Conservation (phyloP, 2,888 invertebrate species). For the Thera obeliscata region DNA sequence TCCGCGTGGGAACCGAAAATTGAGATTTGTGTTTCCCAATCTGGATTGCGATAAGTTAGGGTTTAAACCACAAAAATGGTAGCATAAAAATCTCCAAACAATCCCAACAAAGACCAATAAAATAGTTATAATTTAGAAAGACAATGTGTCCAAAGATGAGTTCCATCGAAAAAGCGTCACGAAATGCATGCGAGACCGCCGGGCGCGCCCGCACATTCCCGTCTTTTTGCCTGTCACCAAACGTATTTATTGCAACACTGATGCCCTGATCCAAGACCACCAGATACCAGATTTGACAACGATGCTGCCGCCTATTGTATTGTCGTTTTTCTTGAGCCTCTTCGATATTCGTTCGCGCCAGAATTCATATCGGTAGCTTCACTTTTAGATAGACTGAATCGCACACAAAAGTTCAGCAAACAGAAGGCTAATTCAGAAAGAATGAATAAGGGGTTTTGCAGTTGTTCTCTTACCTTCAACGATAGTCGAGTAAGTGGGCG, state of each 20-base stretch:
- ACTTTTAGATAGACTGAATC: slow-evolving; percentile 34
- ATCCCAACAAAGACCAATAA: slow-evolving; percentile 42
- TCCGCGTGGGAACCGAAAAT: not conserved
- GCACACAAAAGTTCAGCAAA: too few species aligned
- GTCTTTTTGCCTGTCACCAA: slow-evolving; percentile 72
- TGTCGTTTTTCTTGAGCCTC: slow-evolving; percentile 58
- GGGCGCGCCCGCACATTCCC: slow-evolving; percentile 71
- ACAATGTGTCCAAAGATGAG: slow-evolving; percentile 62
- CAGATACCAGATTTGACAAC: slow-evolving; percentile 75
- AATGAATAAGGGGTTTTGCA: not conserved
- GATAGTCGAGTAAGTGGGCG: too few species aligned
- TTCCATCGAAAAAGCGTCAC: slow-evolving; percentile 67
- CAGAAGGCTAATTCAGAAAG: too few species aligned
- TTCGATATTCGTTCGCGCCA: slow-evolving; percentile 66
- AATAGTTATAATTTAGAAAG: slow-evolving; percentile 48
- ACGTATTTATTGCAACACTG: slow-evolving; percentile 79
- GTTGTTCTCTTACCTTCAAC: not conserved
- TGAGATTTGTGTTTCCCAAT: not conserved
- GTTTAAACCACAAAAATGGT: slow-evolving; percentile 14
- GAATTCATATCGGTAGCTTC: slow-evolving; percentile 66
- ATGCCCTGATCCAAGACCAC: slow-evolving; percentile 54
- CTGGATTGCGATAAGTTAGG: not conserved
- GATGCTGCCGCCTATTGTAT: slow-evolving; percentile 75
- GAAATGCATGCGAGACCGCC: slow-evolving; percentile 64
- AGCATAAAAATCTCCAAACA: slow-evolving; percentile 22